Percentiles rank a stretch among this genome's conserved stretches.
These are phyloP conservation scores for Drosophila kikkawai DNA, from an alignment of 1,140 invertebrate genomes.

Conservation along the genomic window DNA sequence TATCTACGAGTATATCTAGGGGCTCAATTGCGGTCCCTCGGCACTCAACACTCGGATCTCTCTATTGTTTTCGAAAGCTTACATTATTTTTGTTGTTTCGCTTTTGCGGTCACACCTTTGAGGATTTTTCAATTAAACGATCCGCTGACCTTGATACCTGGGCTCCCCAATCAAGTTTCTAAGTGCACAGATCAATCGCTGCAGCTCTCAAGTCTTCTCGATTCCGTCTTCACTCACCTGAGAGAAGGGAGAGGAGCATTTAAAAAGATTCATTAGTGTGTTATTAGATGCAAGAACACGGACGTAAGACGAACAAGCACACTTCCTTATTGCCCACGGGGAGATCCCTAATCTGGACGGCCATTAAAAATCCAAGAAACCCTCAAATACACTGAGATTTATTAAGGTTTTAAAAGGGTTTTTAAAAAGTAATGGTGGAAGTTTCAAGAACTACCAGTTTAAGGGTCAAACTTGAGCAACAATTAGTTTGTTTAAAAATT, in stretches of 20 bases:
- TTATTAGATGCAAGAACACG: constrained; percentile 40
- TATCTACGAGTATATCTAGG: constrained; percentile 38
- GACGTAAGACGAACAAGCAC: constrained; percentile 47
- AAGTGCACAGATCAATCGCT: constrained; percentile 34
- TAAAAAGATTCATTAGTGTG: constrained; percentile 62
- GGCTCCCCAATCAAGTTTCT: constrained; percentile 26
- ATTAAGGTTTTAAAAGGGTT: neutral
- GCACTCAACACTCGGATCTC: constrained; percentile 41
- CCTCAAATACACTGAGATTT: neutral
- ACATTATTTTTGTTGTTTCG: constrained; percentile 49
- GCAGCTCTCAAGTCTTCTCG: constrained; percentile 7
- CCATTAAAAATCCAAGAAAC: constrained; percentile 58
- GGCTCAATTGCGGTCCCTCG: constrained; percentile 36
- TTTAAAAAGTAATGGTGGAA: too few relatives aligned
- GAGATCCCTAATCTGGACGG: constrained; percentile 62
- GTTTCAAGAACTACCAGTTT: neutral
- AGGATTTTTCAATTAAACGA: constrained; percentile 68
- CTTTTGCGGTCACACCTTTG: constrained; percentile 62
- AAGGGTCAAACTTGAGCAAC: neutral
- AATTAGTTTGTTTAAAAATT: too few relatives aligned
- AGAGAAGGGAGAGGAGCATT: constrained; percentile 45
- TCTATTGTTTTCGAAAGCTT: constrained; percentile 70
- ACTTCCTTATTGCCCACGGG: constrained; percentile 63
- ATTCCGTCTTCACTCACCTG: constrained; percentile 43
- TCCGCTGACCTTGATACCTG: constrained; percentile 50